These are phyloP conservation scores for Octopus sinensis DNA, from an alignment of 1,140 invertebrate genomes.

Conservation along the genomic window DNA sequence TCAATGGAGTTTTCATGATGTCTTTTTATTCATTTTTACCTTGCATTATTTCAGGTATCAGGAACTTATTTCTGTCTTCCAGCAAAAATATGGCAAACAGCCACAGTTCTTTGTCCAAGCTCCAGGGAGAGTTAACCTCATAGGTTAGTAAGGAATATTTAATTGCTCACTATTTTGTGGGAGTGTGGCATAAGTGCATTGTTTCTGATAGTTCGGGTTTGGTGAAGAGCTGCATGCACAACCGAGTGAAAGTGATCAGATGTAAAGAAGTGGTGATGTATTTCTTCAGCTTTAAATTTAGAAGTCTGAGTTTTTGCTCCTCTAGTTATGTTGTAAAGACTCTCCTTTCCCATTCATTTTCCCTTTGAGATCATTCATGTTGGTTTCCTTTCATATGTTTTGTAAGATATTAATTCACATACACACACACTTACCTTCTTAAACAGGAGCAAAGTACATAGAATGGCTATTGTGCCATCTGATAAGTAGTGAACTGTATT, in stretches of 20 bases:
- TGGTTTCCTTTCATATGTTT: too few species aligned
- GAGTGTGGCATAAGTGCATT: background rate
- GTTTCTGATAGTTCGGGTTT: background rate
- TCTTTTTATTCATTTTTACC: too few species aligned
- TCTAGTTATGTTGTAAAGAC: background rate
- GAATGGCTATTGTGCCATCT: too few species aligned
- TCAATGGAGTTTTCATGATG: too few species aligned
- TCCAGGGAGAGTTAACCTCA: constrained; percentile 87
- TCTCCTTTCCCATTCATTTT: too few species aligned
- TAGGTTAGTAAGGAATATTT: constrained; percentile 62
- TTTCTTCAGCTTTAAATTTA: background rate
- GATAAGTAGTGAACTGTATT: too few species aligned
- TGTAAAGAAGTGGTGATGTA: background rate
- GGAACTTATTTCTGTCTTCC: constrained; percentile 38
- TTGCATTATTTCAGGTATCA: constrained; percentile 38
- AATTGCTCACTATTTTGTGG: background rate
- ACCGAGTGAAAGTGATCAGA: background rate
- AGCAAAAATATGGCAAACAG: constrained; percentile 42
- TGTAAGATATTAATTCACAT: too few species aligned
- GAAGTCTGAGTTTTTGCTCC: background rate
- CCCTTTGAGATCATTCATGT: too few species aligned
- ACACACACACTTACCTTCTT: too few species aligned
- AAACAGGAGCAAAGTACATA: too few species aligned
- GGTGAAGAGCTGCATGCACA: background rate
- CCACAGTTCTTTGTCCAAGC: constrained; percentile 59